phyloP scores from a whole-genome alignment of 2,888 invertebrate species.

The Lasiommata megera region DNA sequence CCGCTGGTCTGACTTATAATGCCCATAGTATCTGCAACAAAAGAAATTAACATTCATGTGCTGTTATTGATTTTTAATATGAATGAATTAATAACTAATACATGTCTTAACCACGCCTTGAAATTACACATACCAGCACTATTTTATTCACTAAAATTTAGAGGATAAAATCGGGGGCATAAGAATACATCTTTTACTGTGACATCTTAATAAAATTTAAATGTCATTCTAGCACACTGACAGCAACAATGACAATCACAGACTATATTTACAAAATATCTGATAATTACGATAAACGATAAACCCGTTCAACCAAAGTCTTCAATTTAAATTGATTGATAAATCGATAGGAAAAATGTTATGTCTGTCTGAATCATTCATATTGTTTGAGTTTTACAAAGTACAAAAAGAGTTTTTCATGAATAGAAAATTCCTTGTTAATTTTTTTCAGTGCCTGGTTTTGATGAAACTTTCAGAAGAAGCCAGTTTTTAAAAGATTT shows the following conservation, averaged over 20 bases:
- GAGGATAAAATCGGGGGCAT: slow-evolving; percentile 25
- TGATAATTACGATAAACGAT: no score
- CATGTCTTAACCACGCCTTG: slow-evolving; percentile 17
- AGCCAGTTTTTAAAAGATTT: no score
- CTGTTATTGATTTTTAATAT: slow-evolving; percentile 7
- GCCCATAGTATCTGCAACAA: slow-evolving; percentile 75
- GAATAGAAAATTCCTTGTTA: no score
- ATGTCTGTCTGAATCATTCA: no score
- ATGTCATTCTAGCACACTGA: background rate
- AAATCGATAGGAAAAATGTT: no score
- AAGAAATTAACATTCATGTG: slow-evolving; percentile 46
- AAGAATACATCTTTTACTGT: slow-evolving; percentile 24
- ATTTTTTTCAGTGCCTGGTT: no score
- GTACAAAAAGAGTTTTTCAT: no score
- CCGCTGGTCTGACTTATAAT: slow-evolving; percentile 64
- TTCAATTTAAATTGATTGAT: no score
- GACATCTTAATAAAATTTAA: background rate
- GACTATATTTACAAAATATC: no score
- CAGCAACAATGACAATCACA: background rate
- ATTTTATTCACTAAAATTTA: slow-evolving; percentile 24
- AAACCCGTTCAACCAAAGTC: no score
- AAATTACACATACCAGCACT: slow-evolving; percentile 26
- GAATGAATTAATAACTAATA: background rate
- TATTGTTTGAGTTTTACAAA: no score
- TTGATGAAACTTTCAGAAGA: no score